Conservation (phyloP, 2,113 vertebrate species). For the Tretioscincus oriximinensis region DNA sequence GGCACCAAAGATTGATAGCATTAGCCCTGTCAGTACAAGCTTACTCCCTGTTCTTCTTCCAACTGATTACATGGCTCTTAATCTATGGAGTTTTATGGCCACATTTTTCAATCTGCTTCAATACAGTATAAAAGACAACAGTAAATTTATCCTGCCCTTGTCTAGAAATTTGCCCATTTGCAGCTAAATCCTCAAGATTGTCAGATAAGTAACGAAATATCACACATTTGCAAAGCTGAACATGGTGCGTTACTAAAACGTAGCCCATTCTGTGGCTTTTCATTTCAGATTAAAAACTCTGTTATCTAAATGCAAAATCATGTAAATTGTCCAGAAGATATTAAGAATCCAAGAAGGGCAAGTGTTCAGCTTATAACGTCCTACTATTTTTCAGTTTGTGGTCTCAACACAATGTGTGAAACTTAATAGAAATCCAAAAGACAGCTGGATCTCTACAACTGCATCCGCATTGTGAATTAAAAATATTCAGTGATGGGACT, state of each 20-base stretch:
- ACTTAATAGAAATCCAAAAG: background rate
- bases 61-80: slow-evolving; percentile 1
- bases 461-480: no score
- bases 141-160: background rate
- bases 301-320: background rate
- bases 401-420: background rate
- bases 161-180: background rate
- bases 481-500: no score
- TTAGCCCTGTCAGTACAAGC: background rate
- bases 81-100: background rate
- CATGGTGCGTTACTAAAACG: background rate
- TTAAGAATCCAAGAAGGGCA: background rate
- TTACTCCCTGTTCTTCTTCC: background rate
- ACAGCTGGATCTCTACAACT: no score
- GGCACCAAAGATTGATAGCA: background rate
- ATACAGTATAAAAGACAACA: background rate
- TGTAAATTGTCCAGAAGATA: background rate
- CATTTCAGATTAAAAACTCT: no score
- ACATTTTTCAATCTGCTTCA: slow-evolving; percentile 19
- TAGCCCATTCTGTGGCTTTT: background rate
- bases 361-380: background rate
- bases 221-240: background rate
- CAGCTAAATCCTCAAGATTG: background rate
- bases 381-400: background rate
- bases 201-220: background rate